Evolutionary conservation across 2,797 vertebrate genomes (phyloP), one percentile per base, ranked within the genome.

Genomic region (Pseudomugil gertrudae): DNA sequence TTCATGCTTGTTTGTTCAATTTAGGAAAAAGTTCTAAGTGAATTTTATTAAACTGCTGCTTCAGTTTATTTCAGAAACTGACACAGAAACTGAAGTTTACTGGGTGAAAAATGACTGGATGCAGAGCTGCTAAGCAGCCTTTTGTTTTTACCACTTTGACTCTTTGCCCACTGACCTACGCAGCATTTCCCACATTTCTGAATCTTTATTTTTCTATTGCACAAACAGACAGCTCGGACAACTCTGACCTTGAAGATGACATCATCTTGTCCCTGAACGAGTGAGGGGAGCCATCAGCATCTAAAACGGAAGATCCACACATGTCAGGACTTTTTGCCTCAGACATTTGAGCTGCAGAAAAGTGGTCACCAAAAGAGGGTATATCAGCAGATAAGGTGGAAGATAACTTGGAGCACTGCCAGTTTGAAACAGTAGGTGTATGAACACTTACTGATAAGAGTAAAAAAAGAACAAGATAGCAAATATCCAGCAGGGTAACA

Each of bases 241-340:
- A 57, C 93, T 99, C 97, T 0, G 97, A 99, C 92, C 91, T 99
- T 87, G 98, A 99, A 91, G 98, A 99, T 64, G 97, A 99, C 93
- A 98, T 99, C 89, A 97, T 99, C 89, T 92, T 99, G 66, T 95
- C 98, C 84, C 92, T 99, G 90, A 94, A 93, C 21, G 91, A 94
- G 82, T 94, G 89, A 91, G 67, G 63, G 67, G 58, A 66, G 55
- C 35, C 55, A 8, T 26, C 10, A 9, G 48, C 65, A 13, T 63
- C 59, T 17, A 61, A 65, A 63, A 73, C 33, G 1, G 43, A 57
- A 48, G 33, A 71, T 52, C 72, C n/a, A 30, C 85, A 73, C 66
- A 9, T 36, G 73, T 86, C 83, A 67, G 66, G 57, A 66, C 74
- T 70, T 79, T n/a, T 51, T 74, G 81, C 74, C 61, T 71, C 68